Evolutionary conservation across 2,797 vertebrate species (phyloP), one percentile per base, ranked within the genome.

Genomic region (Meriones psammophilus): DNA sequence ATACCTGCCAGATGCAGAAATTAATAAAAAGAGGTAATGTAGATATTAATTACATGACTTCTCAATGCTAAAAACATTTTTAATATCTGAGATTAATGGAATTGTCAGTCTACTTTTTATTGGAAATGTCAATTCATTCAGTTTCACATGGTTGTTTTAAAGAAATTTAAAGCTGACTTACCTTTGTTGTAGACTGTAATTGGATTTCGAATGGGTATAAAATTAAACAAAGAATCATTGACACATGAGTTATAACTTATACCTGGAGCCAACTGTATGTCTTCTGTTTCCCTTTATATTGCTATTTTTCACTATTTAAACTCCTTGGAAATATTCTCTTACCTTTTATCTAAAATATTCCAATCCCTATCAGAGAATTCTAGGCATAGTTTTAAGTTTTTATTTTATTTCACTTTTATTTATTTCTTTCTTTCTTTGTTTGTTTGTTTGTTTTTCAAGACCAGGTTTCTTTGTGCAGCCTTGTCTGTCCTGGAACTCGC

Each of bases 31-130:
- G 36, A n/a, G 46, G 28, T 50, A 95, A 91, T 62, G 4, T 20
- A 80, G 18, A 54, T 58, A 95, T 94, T 10, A 2, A 91, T 92
- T 58, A 96, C 62, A 92, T 86, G n/a, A 36, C 56, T 95, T 94
- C 95, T 94, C 94, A 92, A 94, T 94, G 18, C 42, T 90, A 91
- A 95, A 96, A 95, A 83, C 24, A 92, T 92, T 92, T 93, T 92
- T 97, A 89, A 89, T 80, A 64, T 94, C 87, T 79, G 64, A 96
- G 86, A 94, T 96, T 84, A 95, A 95, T 96, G 73, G 66, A 77
- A 96, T 20, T 74, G 58, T 88, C 91, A 91, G 33, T 86, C 96
- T 15, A 88, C 46, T 94, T 96, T 17, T 92, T 95, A 86, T 91
- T 97, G 62, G 94, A 97, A 95, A 94, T 83, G 88, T 69, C 39